Conservation (phyloP, 2,888 invertebrate species). For the Therioaphis trifolii region DNA sequence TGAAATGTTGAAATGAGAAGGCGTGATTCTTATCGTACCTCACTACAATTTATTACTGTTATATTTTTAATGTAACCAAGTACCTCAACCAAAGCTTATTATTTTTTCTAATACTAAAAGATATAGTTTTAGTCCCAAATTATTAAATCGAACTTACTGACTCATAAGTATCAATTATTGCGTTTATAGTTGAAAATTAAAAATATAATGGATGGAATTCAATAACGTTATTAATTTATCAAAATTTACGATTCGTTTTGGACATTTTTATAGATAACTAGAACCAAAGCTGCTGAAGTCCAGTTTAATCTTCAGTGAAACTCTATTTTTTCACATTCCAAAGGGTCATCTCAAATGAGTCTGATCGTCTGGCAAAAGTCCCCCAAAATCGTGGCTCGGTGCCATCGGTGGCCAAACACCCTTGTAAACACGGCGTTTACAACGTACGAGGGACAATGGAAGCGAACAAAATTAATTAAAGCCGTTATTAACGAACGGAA, state of each 20-base stretch:
- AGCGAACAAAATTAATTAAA: slow-evolving; percentile 61
- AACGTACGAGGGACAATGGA: slow-evolving; percentile 40
- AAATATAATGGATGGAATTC: no score
- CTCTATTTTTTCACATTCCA: slow-evolving; percentile 42
- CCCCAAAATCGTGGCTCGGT: slow-evolving; percentile 50
- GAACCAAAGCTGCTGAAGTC: neutral
- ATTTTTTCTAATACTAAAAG: no score
- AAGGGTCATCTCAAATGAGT: slow-evolving; percentile 56
- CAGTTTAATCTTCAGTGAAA: slow-evolving; percentile 53
- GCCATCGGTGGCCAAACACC: slow-evolving; percentile 58
- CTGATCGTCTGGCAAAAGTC: slow-evolving; percentile 61
- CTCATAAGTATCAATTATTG: no score
- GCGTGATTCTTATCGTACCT: no score
- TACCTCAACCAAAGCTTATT: no score
- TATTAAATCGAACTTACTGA: no score
- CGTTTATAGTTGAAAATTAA: no score
- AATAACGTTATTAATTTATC: neutral
- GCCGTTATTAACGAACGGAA: slow-evolving; percentile 60
- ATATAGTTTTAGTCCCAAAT: no score
- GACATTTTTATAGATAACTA: slow-evolving; percentile 14
- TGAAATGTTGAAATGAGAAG: no score
- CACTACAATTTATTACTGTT: no score
- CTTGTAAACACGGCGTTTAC: slow-evolving; percentile 62
- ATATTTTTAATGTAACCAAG: no score
- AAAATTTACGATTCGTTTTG: neutral